Evolutionary conservation across 2,888 invertebrate genomes (phyloP).

Genomic region (Selenia dentaria): DNA sequence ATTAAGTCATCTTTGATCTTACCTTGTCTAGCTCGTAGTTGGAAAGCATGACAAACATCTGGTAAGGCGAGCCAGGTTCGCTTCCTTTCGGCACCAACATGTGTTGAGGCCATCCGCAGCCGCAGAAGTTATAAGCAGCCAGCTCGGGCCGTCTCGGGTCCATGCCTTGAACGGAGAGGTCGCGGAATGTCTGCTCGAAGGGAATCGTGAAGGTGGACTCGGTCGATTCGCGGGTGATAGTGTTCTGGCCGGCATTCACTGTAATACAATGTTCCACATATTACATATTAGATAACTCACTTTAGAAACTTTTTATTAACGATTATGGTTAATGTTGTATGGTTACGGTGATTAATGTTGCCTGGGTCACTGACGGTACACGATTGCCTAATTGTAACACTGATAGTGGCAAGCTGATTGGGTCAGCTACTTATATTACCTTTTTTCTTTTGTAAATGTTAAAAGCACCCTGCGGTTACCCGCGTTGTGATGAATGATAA

Average conservation of each 20-base stretch:
- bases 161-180: slow-evolving; percentile 61
- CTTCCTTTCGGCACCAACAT: slow-evolving; percentile 83
- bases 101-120: slow-evolving; percentile 86
- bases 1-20: too few species aligned
- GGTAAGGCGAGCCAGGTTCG: slow-evolving; percentile 61
- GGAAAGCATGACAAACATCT: slow-evolving; percentile 77
- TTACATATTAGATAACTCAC: too few species aligned
- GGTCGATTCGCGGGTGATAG: slow-evolving; percentile 81
- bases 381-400: too few species aligned
- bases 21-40: slow-evolving; percentile 76
- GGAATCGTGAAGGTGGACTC: slow-evolving; percentile 86
- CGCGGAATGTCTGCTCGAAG: slow-evolving; percentile 84
- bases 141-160: slow-evolving; percentile 47
- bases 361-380: too few species aligned
- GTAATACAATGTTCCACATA: too few species aligned
- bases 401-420: too few species aligned
- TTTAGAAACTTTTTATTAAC: not conserved
- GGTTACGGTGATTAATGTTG: too few species aligned
- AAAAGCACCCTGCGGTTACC: too few species aligned
- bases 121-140: slow-evolving; percentile 83
- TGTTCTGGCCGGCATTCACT: slow-evolving; percentile 85
- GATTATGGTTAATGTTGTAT: too few species aligned
- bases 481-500: too few species aligned
- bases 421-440: too few species aligned
- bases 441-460: too few species aligned